Base-by-base conservation (phyloP, 2,113 vertebrate genomes). In the Scortum barcoo region DNA sequence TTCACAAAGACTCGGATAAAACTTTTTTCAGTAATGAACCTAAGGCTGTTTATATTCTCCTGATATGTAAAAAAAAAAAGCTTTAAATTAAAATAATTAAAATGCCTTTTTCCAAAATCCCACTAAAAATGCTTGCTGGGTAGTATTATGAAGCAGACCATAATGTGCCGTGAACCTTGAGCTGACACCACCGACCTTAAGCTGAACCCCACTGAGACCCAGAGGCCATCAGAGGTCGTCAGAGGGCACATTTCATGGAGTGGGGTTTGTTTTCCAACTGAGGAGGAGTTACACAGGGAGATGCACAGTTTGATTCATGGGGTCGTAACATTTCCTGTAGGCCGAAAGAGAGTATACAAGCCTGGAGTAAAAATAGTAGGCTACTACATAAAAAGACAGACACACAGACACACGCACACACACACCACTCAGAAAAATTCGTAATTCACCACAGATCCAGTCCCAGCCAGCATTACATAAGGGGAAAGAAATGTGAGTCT, bases 321-420 rank as follows among this genome's bases (percentile, higher is more conserved):
- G 92, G 87, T 86, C 67, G 62, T 88, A 90, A 88, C 84, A 90
- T 88, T 91, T 93, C 89, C 88, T 92, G 88, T 92, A 79, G 84
- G 77, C 92, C 88, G 68, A 84, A 84, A 91, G 76, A 56, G 53
- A 88, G 79, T 88, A 82, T 81, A 87, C 86, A 78, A 88, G 86
- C 92, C 80, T 88, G 73, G 81, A 86, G 85, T 90, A 90, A 91
- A 93, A 94, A 94, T 93, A 95, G 92, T 76, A 70, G 61, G 74
- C 75, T 75, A 85, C 83, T 84, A 78, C 79, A 80, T 28, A 78
- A 81, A 89, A 75, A 24, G 72, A 75, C 65, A 57, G 72, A 53
- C 77, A 72, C 78, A 65, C 72, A 69, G 62, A 70, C 54, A n/a
- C 17, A 54, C 54, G 70, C 38, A 71, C 74, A 66, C 58, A 61